Percentiles rank a stretch among this genome's conserved stretches.
Conservation (phyloP, 2,888 invertebrate species). For the Drosophila lacicola region DNA sequence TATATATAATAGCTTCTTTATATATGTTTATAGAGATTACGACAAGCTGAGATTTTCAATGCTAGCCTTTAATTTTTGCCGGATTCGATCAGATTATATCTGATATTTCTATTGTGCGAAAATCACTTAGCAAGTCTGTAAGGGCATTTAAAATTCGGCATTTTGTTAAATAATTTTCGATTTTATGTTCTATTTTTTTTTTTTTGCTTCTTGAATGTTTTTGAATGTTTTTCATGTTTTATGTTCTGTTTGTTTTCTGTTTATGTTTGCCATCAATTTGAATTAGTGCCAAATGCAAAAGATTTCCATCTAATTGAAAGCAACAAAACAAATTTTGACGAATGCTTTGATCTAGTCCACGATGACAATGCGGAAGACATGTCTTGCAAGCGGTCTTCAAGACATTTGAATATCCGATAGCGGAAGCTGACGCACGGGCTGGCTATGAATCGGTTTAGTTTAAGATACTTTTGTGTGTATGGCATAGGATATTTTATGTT, state of each 20-base stretch:
- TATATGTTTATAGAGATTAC: too few species aligned
- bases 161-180: background rate
- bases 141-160: background rate
- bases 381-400: slow-evolving; percentile 2
- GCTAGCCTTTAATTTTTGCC: too few species aligned
- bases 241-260: slow-evolving; percentile 25
- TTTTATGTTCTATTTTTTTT: too few species aligned
- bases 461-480: background rate
- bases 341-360: slow-evolving; percentile 50
- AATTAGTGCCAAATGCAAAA: slow-evolving; percentile 44
- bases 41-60: too few species aligned
- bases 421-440: background rate
- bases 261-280: slow-evolving; percentile 46
- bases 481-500: background rate
- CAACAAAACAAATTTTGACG: slow-evolving; percentile 44
- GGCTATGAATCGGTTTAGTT: too few species aligned
- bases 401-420: background rate
- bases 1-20: too few species aligned
- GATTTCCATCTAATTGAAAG: slow-evolving; percentile 50
- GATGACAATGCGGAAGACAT: slow-evolving; percentile 35
- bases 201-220: background rate
- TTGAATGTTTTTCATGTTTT: slow-evolving; percentile 34
- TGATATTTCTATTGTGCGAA: too few species aligned
- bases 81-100: too few species aligned
- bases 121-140: too few species aligned